A percentile compares a stretch with the other conserved stretches of the same genome.
Evolutionary conservation across 2,113 vertebrate species (phyloP).

Genomic region (Columba livia): DNA sequence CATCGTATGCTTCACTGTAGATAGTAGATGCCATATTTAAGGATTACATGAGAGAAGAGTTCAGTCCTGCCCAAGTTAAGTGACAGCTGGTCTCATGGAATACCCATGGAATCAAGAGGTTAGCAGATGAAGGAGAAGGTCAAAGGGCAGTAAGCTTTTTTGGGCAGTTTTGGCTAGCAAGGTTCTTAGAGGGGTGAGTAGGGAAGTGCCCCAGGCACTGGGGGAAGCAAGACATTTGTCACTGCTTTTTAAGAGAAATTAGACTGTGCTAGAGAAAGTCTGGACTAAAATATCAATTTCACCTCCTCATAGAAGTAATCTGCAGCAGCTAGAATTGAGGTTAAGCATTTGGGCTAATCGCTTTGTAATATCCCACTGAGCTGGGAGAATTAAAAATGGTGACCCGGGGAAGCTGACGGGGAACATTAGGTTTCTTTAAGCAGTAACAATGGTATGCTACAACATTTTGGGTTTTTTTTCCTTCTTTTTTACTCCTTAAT

Average conservation of each 20-base stretch:
- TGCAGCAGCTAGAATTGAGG: conserved; percentile 2
- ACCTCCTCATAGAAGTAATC: not conserved
- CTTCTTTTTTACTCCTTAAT: not conserved
- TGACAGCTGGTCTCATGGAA: not conserved
- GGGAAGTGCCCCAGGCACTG: not conserved
- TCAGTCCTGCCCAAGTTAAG: not conserved
- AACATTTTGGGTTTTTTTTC: not conserved
- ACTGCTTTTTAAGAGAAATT: not conserved
- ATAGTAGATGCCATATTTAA: not conserved
- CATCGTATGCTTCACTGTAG: not conserved
- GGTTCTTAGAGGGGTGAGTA: not conserved
- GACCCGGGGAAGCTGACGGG: not conserved
- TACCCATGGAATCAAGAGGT: not conserved
- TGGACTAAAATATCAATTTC: not conserved
- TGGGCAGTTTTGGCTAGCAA: not conserved
- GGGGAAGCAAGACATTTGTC: not conserved
- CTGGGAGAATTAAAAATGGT: conserved; percentile 1
- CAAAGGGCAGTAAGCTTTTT: not conserved
- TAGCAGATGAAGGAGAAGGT: not conserved
- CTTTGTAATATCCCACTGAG: not conserved
- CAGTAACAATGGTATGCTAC: not conserved
- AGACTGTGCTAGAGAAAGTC: not conserved
- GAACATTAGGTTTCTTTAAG: not conserved
- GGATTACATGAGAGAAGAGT: not conserved
- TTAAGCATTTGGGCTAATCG: conserved; percentile 13